Evolutionary conservation across 64 coral and sea anemone species (phyloP).

Genomic region (Montipora efflorescens): DNA sequence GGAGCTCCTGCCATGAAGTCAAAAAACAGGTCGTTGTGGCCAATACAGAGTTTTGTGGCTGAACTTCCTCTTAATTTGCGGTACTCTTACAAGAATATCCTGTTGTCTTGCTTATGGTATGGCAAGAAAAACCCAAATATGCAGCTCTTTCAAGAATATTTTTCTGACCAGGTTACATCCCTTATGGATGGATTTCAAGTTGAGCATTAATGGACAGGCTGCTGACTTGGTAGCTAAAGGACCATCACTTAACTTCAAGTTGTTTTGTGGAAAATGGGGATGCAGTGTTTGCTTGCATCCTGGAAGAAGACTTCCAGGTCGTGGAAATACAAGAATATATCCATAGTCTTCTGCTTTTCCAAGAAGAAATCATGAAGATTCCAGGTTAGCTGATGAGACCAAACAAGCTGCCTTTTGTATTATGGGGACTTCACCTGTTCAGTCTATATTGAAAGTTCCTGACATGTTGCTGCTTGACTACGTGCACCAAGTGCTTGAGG

Average conservation of each 20-base stretch:
- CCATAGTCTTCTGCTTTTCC: not conserved
- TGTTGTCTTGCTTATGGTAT: conserved; percentile 50
- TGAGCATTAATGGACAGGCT: conserved; percentile 45
- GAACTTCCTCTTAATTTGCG: conserved; percentile 64
- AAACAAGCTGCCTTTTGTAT: conserved; percentile 26
- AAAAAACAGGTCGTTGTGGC: conserved; percentile 75
- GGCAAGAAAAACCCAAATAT: conserved; percentile 68
- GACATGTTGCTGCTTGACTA: conserved; percentile 82
- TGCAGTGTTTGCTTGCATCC: conserved; percentile 73
- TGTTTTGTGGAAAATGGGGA: conserved; percentile 63
- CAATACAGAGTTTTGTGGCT: conserved; percentile 83
- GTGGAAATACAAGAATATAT: too few species aligned
- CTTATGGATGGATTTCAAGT: not conserved
- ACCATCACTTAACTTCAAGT: conserved; percentile 74
- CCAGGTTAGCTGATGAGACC: conserved; percentile 45
- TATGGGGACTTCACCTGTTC: conserved; percentile 58
- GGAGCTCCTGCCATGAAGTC: conserved; percentile 80
- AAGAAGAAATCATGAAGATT: conserved; percentile 58
- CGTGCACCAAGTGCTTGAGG: conserved; percentile 87
- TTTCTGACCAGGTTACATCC: conserved; percentile 47
- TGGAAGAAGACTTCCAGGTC: conserved; percentile 44
- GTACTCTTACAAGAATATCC: conserved; percentile 80
- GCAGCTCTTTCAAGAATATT: conserved; percentile 61
- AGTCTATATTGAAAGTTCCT: conserved; percentile 67
- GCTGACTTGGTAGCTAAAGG: conserved; percentile 80